phyloP scores from a whole-genome alignment of 2,113 vertebrate species.

The Trichechus manatus region DNA sequence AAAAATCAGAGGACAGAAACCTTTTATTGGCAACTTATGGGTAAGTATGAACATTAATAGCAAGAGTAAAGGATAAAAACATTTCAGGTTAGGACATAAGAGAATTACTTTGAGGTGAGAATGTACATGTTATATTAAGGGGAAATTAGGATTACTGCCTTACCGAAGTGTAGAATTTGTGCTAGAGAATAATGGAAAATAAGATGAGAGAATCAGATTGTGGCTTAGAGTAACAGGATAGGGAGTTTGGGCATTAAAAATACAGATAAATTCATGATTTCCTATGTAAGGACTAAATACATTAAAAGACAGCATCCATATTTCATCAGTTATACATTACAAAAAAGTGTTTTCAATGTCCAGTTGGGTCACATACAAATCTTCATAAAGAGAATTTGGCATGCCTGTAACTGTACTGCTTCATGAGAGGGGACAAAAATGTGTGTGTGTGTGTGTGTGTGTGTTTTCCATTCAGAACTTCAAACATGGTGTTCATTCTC shows the following conservation, averaged over 20 bases:
- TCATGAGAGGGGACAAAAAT: not conserved
- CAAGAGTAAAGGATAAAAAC: not conserved
- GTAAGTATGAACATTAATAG: not conserved
- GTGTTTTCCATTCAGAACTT: not conserved
- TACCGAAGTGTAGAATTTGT: not conserved
- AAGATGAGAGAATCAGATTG: not conserved
- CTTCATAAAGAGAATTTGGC: not conserved
- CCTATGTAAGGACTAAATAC: not conserved
- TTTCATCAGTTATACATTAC: not conserved
- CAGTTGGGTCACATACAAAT: not conserved
- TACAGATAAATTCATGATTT: not conserved
- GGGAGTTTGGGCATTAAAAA: not conserved
- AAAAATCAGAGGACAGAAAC: not conserved
- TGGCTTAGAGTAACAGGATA: not conserved
- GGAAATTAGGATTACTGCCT: not conserved
- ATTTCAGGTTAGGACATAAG: not conserved
- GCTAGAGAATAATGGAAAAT: not conserved
- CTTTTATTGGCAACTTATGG: not conserved
- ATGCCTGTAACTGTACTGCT: not conserved
- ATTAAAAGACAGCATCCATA: not conserved
- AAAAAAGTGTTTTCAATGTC: not conserved
- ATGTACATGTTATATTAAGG: not conserved
- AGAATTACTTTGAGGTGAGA: not conserved
- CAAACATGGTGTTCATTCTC: not conserved
- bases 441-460: no score